Percentiles rank a stretch among this genome's conserved stretches.
phyloP scores from a whole-genome alignment of 2,888 invertebrate species.

The Ochropacha duplaris region DNA sequence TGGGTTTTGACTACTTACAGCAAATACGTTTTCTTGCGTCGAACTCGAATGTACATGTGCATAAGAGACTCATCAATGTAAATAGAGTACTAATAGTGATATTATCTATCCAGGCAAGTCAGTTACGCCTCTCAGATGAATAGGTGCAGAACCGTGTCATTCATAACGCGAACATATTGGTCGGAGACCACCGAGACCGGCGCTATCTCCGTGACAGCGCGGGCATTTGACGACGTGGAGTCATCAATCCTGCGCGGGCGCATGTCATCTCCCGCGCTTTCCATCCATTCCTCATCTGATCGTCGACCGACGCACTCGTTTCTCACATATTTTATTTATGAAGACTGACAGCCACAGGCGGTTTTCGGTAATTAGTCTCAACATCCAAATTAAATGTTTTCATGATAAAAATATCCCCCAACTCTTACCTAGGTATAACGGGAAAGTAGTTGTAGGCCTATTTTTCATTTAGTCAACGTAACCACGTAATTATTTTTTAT shows the following conservation, averaged over 20 bases:
- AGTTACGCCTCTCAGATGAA: constrained; percentile 24
- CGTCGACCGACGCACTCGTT: constrained; percentile 9
- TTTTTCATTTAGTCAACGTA: background rate
- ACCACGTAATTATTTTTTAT: background rate
- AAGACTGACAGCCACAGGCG: constrained; percentile 33
- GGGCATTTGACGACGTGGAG: constrained; percentile 32
- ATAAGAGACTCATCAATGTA: background rate
- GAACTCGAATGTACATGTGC: no score
- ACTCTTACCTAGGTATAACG: background rate
- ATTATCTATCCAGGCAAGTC: background rate
- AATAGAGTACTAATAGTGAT: background rate
- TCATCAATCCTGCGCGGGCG: constrained; percentile 61
- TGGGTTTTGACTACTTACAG: no score
- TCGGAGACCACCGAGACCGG: constrained; percentile 52
- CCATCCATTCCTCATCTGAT: constrained; percentile 48
- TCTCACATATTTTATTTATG: constrained; percentile 20
- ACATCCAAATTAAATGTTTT: constrained; percentile 5
- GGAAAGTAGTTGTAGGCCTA: no score
- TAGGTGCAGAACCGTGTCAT: constrained; percentile 35
- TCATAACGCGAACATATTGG: constrained; percentile 42
- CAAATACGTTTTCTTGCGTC: no score
- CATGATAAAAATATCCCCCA: constrained; percentile 6
- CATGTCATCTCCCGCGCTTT: constrained; percentile 23
- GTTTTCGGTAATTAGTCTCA: constrained; percentile 32
- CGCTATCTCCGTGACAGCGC: constrained; percentile 45